Percentiles rank a stretch among this genome's conserved stretches.
Conservation (phyloP, 1,140 invertebrate genomes). For the Drosophila pandora region DNA sequence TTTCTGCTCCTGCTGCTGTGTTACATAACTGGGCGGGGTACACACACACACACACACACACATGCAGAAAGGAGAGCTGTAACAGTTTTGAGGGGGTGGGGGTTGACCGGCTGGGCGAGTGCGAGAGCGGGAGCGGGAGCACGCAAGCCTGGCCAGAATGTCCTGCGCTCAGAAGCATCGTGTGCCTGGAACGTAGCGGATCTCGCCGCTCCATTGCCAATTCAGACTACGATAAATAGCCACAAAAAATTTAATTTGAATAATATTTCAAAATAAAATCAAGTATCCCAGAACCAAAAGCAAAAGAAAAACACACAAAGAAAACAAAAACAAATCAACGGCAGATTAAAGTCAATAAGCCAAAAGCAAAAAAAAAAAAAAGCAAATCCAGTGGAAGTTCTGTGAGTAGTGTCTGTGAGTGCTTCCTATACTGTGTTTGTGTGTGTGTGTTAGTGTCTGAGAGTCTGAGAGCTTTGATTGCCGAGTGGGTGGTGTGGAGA, state of each 20-base stretch:
- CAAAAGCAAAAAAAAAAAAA: not conserved
- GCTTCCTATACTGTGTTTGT: slow-evolving; percentile 5
- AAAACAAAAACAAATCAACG: slow-evolving; percentile 12
- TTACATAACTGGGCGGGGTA: slow-evolving; percentile 74
- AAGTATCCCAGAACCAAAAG: not conserved
- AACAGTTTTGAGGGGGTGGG: slow-evolving; percentile 49
- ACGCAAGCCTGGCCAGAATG: not conserved
- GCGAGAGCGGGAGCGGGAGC: slow-evolving; percentile 3
- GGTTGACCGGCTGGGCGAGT: slow-evolving; percentile 5
- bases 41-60: not conserved
- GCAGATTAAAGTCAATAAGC: not conserved
- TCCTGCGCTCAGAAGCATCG: slow-evolving; percentile 68
- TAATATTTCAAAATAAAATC: slow-evolving; percentile 1
- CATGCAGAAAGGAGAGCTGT: slow-evolving; percentile 44
- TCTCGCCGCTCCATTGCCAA: slow-evolving; percentile 27
- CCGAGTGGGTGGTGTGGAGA: not conserved
- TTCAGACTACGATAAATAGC: not conserved
- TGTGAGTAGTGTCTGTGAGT: slow-evolving; percentile 48
- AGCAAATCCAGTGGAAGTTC: slow-evolving; percentile 22
- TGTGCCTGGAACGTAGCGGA: slow-evolving; percentile 70
- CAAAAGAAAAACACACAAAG: slow-evolving; percentile 25
- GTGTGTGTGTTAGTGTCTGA: slow-evolving; percentile 33
- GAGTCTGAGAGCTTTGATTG: slow-evolving; percentile 15
- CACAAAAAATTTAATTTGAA: not conserved
- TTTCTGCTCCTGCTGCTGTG: slow-evolving; percentile 33